Evolutionary conservation across 2,797 vertebrate species (phyloP), one percentile per base, ranked within the genome.

Genomic region (Sebastes matsubarae): DNA sequence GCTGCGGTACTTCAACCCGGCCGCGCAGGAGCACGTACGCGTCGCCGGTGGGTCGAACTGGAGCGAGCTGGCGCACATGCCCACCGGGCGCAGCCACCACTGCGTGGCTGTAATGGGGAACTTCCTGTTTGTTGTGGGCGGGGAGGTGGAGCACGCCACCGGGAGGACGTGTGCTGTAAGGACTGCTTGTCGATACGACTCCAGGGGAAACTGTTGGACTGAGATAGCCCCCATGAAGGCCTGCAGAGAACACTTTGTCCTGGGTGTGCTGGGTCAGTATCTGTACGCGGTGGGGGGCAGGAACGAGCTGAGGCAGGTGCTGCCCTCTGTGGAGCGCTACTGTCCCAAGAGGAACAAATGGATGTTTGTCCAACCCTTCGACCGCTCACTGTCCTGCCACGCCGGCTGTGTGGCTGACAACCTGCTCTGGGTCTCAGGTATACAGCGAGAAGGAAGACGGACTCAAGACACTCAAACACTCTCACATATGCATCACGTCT

Each of bases 391-490:
- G 70, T 99, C 98, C 0, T 99, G 98, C 88, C 98, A 99, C 1
- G 98, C 98, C 0, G 98, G 98, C 90, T 98, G 96, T 68, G 97
- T 99, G 92, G 97, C 97, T 14, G 98, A 99, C 81, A 95, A 96
- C 72, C 96, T 99, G 90, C 97, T 99, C 81, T 99, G 98, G 98
- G 97, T 99, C 94, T 99, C 98, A 97, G 98, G 98, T 99, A 97
- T 92, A 38, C 63, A 65, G 5, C 1, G 24, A 79, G 1, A 4
- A 8, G 8, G 22, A 71, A 18, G 24, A 46, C 13, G 3, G 34
- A 54, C 6, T 67, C 8, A 27, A 64, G 8, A 36, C 14, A 50
- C 30, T 34, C 60, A 57, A n/a, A 9, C 22, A 18, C 55, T 46
- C n/a, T 72, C 29, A 10, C 32, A 29, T 3, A 30, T 58, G 38